Percentiles rank a stretch among this genome's conserved stretches.
These are phyloP conservation scores for Macrobrachium rosenbergii DNA, from an alignment of 1,140 invertebrate genomes.

Conservation along the genomic window DNA sequence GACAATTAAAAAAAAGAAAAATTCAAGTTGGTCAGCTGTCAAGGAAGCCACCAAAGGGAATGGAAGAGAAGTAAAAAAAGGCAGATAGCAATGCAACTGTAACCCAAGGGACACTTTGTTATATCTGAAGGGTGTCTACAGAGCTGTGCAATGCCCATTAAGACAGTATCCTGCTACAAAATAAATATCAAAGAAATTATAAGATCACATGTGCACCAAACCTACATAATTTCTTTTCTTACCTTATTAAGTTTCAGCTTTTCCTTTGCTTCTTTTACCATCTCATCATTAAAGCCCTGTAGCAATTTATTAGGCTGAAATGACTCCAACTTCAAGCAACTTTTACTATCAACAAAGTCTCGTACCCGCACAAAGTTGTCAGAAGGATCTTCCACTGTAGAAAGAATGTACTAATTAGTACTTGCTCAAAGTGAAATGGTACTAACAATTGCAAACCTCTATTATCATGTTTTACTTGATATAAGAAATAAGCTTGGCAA, in stretches of 20 bases:
- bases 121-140: no score
- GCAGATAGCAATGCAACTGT: no score
- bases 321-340: slow-evolving; percentile 79
- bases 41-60: no score
- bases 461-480: not conserved
- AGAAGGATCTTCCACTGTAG: slow-evolving; percentile 90
- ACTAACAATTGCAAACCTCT: not conserved
- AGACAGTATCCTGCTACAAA: no score
- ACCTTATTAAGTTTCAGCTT: slow-evolving; percentile 81
- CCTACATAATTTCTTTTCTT: slow-evolving; percentile 64
- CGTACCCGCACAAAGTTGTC: slow-evolving; percentile 88
- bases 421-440: not conserved
- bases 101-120: no score
- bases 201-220: no score
- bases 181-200: no score
- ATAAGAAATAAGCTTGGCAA: not conserved
- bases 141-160: no score
- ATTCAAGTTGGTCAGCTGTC: no score
- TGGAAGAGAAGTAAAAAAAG: no score
- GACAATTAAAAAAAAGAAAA: no score
- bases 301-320: slow-evolving; percentile 79
- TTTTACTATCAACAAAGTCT: slow-evolving; percentile 88
- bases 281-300: slow-evolving; percentile 82
- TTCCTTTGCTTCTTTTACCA: slow-evolving; percentile 81
- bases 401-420: slow-evolving; percentile 62